Evolutionary conservation across 2,797 vertebrate genomes (phyloP), one percentile per base, ranked within the genome.

Genomic region (Gymnoscopelus microlampas): DNA sequence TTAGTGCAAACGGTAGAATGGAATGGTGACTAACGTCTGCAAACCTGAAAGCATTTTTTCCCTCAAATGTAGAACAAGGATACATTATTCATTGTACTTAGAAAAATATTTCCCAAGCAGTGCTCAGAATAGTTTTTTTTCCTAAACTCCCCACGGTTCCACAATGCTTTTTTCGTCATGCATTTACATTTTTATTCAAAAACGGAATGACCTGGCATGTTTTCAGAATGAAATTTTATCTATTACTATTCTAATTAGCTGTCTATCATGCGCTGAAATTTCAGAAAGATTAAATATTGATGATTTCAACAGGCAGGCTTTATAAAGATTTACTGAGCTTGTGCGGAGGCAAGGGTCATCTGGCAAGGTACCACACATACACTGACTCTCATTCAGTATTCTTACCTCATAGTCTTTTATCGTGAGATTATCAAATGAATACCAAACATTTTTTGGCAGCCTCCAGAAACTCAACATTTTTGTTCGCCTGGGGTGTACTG

Each of bases 201-300:
- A 26, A 9, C 24, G 32, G 24, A 62, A 73, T 23, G 39, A 48
- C 14, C 39, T 8, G 39, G 39, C 39, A 9, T 44, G 7, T 44
- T 29, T 10, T 29, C 2, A 58, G 29, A 67, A 49, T n/a, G 39
- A 53, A 24, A 10, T 70, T 53, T 54, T 53, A 2, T 51, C 47
- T 49, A 26, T 8, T 10, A 44, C 23, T 11, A 39, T 24, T 66
- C 23, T 56, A 73, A 49, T 63, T 61, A 62, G 70, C 70, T 58
- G 49, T 51, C 19, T 39, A 60, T 59, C 65, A 73, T 47, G 13
- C 24, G 11, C 56, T 1, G n/a, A 56, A 60, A 5, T 12, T 66
- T 79, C 64, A 75, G 51, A 47, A 61, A 61, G 58, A 74, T 60
- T 63, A 66, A 78, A 76, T 14, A 61, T 61, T 35, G 53, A 51